Conservation (phyloP, 2,888 invertebrate genomes). For the Palloptera scutellata region DNA sequence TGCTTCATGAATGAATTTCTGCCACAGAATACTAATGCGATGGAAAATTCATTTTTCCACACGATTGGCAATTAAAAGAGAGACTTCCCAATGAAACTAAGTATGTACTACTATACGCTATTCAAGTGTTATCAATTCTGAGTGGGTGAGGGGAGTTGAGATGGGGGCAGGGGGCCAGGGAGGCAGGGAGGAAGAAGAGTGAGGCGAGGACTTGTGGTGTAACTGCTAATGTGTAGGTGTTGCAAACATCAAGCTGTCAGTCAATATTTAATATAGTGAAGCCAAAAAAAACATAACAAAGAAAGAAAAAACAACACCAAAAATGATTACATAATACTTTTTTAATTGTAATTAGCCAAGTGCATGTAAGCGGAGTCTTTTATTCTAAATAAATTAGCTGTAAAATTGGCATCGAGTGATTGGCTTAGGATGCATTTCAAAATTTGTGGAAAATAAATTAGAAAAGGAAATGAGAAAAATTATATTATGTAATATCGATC, state of each 20-base stretch:
- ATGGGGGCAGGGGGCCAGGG: too few relatives aligned
- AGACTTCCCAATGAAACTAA: constrained; percentile 24
- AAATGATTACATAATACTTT: neutral
- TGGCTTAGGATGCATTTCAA: neutral
- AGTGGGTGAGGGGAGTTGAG: neutral
- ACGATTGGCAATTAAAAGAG: constrained; percentile 63
- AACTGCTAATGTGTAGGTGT: neutral
- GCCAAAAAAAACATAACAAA: too few relatives aligned
- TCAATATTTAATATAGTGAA: neutral
- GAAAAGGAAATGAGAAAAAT: too few relatives aligned
- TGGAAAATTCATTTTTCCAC: constrained; percentile 64
- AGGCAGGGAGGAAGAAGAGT: too few relatives aligned
- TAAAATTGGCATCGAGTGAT: neutral
- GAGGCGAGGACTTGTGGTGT: too few relatives aligned
- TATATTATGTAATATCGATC: too few relatives aligned
- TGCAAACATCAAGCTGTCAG: constrained; percentile 11
- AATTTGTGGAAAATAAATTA: neutral
- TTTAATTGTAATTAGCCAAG: constrained; percentile 15
- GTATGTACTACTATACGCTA: neutral
- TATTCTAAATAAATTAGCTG: neutral
- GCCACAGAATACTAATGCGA: constrained; percentile 62
- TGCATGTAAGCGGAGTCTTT: neutral
- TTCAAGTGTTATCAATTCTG: neutral
- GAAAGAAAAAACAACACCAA: too few relatives aligned
- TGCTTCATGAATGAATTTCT: constrained; percentile 63